Evolutionary conservation across 2,113 vertebrate species (phyloP), one percentile per base, ranked within the genome.

Genomic region (Crypturellus undulatus): DNA sequence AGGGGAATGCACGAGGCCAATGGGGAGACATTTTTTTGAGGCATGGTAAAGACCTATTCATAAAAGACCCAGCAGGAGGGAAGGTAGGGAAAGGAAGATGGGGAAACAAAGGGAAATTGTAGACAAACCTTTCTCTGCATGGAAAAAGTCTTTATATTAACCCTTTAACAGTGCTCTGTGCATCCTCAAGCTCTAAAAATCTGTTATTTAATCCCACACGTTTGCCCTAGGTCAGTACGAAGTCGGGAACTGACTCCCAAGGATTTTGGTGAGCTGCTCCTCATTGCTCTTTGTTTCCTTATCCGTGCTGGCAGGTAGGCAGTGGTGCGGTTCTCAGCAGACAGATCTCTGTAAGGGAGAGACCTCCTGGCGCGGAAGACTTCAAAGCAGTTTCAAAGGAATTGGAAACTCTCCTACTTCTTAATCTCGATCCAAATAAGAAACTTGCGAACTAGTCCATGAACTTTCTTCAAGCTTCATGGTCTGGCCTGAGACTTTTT

Each of bases 31-130:
- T 7, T 32, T 49, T 43, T 62, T 40, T 47, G 8, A 86, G 77
- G 42, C 87, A 79, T 58, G 52, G 47, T 54, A 72, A 82, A 96
- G 89, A 72, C 3, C 26, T 90, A 52, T 36, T 77, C 49, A 81
- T 68, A 87, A 94, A 92, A 91, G 49, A 43, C 86, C 30, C 49
- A 82, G 86, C 65, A 73, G 93, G 78, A 88, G 73, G 58, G 54
- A 90, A 96, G 73, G 90, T 86, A 52, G 68, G 30, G 52, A 92
- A 82, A 38, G 56, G 47, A 89, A 67, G 40, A 79, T 43, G 60
- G 85, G 21, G 34, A 84, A 95, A 68, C 52, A 78, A 88, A 90
- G 42, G 12, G 42, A 83, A 92, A n/a, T 40, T 80, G 56, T 68
- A 85, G 56, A 34, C 76, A 91, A 47, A 38, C 28, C 38, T 65